Percentiles rank a stretch among this genome's conserved stretches.
phyloP scores from a whole-genome alignment of 2,113 vertebrate genomes.

The Sisor rabdophorus region DNA sequence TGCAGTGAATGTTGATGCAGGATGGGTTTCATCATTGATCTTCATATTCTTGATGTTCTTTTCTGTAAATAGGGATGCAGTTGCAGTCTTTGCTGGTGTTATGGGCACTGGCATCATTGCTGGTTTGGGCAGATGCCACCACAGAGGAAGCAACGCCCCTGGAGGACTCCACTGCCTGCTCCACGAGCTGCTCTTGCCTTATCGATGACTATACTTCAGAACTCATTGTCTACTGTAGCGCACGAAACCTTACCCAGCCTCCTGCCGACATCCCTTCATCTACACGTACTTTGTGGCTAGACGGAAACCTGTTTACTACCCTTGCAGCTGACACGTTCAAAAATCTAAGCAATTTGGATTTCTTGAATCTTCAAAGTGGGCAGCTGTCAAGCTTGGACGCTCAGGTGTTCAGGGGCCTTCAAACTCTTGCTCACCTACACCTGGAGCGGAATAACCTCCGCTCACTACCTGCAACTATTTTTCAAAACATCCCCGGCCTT shows the following conservation, averaged over 20 bases:
- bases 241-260: slow-evolving; percentile 74
- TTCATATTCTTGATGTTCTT: not conserved
- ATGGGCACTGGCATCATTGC: slow-evolving; percentile 63
- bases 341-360: slow-evolving; percentile 79
- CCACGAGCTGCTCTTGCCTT: slow-evolving; percentile 76
- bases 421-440: slow-evolving; percentile 78
- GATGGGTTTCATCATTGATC: not conserved
- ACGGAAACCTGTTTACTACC: slow-evolving; percentile 79
- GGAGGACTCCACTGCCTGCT: slow-evolving; percentile 68
- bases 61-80: slow-evolving; percentile 63
- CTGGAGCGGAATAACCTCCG: slow-evolving; percentile 83
- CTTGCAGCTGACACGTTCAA: slow-evolving; percentile 73
- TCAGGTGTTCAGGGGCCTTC: slow-evolving; percentile 79
- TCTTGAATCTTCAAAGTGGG: slow-evolving; percentile 87
- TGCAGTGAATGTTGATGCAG: too few relatives aligned
- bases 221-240: slow-evolving; percentile 87
- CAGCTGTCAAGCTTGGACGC: slow-evolving; percentile 74
- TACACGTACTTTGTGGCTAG: slow-evolving; percentile 83
- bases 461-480: slow-evolving; percentile 69
- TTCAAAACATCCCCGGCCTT: slow-evolving; percentile 80
- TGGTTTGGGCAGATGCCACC: slow-evolving; percentile 59
- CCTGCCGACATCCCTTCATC: slow-evolving; percentile 72
- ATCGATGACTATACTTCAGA: slow-evolving; percentile 77
- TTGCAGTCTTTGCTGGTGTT: slow-evolving; percentile 61
- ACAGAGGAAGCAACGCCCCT: slow-evolving; percentile 52